phyloP scores from a whole-genome alignment of 2,797 vertebrate genomes.

The Enteromius radiatus region DNA sequence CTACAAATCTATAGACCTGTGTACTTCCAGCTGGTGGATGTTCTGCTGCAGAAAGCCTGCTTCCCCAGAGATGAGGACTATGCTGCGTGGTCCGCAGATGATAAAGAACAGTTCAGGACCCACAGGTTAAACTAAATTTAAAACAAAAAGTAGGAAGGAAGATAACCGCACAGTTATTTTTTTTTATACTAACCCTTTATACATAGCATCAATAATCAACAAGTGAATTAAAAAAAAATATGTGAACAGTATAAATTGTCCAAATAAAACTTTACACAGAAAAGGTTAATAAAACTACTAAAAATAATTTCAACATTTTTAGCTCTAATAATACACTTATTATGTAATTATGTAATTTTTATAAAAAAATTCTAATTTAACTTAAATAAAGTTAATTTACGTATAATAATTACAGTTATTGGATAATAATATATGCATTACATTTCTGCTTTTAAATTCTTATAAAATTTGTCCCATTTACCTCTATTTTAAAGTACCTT shows the following conservation, averaged over 20 bases:
- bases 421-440: not conserved
- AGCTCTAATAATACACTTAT: not conserved
- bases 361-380: not conserved
- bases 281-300: not conserved
- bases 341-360: not conserved
- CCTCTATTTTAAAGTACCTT: not conserved
- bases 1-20: constrained; percentile 95
- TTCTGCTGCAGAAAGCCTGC: constrained; percentile 94
- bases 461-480: not conserved
- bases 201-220: not conserved
- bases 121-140: constrained; percentile 82
- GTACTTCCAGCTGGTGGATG: constrained; percentile 96
- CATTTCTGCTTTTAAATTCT: not conserved
- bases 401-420: not conserved
- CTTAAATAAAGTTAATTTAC: too few species aligned
- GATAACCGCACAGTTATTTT: not conserved
- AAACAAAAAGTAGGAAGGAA: not conserved
- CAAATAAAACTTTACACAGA: not conserved
- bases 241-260: not conserved
- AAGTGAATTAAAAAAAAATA: not conserved
- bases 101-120: constrained; percentile 97
- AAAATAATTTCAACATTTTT: not conserved
- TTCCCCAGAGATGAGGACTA: constrained; percentile 93
- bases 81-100: constrained; percentile 90
- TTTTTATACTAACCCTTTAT: not conserved